phyloP scores from a whole-genome alignment of 1,140 invertebrate species.

The Saccostrea cuccullata region DNA sequence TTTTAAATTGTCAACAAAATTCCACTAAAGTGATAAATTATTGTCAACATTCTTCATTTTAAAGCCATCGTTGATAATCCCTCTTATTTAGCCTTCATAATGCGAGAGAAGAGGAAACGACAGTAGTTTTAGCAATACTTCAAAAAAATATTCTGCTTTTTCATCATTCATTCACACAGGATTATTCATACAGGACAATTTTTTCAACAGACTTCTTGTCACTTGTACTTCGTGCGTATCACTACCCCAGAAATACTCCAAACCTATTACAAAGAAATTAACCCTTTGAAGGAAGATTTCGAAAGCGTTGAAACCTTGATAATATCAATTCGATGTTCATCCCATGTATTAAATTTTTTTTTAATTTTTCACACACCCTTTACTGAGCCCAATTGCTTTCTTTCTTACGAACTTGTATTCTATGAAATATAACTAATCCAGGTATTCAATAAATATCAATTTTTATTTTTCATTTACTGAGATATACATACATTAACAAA shows the following conservation, averaged over 20 bases:
- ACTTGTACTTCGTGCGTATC: background rate
- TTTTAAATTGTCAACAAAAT: background rate
- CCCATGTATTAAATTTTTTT: background rate
- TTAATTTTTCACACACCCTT: background rate
- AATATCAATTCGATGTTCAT: background rate
- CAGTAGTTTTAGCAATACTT: background rate
- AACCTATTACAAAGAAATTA: background rate
- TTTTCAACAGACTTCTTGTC: background rate
- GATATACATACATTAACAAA: background rate
- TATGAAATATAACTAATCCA: background rate
- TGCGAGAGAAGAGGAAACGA: background rate
- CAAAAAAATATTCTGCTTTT: background rate
- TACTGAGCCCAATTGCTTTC: background rate
- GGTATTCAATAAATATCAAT: background rate
- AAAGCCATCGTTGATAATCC: background rate
- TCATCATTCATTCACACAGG: background rate
- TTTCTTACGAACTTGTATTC: background rate
- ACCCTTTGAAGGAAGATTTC: background rate
- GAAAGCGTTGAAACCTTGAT: background rate
- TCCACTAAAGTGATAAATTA: slow-evolving; percentile 4
- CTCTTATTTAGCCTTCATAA: slow-evolving; percentile 4
- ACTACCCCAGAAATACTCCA: background rate
- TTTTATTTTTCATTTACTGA: background rate
- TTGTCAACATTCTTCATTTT: slow-evolving; percentile 19
- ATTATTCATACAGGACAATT: background rate